Evolutionary conservation across 2,113 vertebrate genomes (phyloP).

Genomic region (Carettochelys insculpta): DNA sequence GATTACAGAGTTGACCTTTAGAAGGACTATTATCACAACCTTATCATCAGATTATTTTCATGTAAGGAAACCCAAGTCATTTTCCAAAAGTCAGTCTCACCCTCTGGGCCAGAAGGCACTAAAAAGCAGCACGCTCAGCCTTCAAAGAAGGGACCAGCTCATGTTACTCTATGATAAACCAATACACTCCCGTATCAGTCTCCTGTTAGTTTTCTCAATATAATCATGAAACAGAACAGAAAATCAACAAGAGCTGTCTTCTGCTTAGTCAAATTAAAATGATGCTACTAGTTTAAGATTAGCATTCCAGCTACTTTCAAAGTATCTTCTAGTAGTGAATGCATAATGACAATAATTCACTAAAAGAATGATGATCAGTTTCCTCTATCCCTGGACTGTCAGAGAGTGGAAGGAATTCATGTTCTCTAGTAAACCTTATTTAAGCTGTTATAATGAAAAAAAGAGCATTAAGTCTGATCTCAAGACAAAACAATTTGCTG

Average conservation of each 20-base stretch:
- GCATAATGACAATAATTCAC: background rate
- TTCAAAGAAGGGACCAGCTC: background rate
- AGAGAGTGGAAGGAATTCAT: background rate
- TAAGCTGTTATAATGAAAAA: background rate
- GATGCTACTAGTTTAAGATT: background rate
- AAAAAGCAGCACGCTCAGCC: background rate
- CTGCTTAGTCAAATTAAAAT: too few species aligned
- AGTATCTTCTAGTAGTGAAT: background rate
- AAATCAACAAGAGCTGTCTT: too few species aligned
- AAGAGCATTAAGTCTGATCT: background rate
- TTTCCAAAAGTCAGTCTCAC: background rate
- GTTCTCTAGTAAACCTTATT: background rate
- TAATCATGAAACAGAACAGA: background rate
- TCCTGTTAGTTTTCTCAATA: background rate
- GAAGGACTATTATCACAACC: background rate
- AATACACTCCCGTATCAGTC: rapidly evolving
- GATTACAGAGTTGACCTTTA: background rate
- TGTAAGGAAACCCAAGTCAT: too few species aligned
- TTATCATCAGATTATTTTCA: background rate
- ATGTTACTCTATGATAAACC: rapidly evolving
- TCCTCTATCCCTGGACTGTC: background rate
- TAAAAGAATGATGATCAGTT: background rate
- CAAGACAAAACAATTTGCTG: background rate
- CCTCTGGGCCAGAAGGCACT: background rate
- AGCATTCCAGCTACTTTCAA: background rate